Evolutionary conservation across 2,888 invertebrate species (phyloP), one percentile per base, ranked within the genome.

Genomic region (Perizoma flavofasciatum): DNA sequence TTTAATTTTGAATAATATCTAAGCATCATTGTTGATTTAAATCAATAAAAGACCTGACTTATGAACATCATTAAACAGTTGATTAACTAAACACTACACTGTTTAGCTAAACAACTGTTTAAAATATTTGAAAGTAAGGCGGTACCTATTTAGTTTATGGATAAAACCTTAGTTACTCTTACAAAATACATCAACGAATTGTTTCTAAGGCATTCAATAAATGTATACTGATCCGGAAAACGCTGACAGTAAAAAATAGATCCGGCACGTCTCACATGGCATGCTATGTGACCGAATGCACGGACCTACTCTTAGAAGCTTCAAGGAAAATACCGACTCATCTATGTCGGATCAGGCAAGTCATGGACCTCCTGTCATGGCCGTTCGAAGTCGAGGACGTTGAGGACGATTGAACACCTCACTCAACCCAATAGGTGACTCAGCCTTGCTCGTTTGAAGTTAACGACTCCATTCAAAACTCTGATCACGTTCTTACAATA

Each of bases 361-460:
- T 78, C 76, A 74, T 71, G 75, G 73, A 72, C 72, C 70, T 75
- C 59, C 67, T 62, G 77, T 82, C 56, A 56, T 41, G 55, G 51
- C 47, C 53, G 82, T 76, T 81, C 77, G 78, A 75, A 76, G 77
- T 78, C 75, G 78, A 79, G 85, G 83, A 67, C 78, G 66, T 45
- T 34, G 69, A 70, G 72, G 68, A 73, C 74, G 66, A 63, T 35
- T 44, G 67, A 69, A 52, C 63, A 69, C 70, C 69, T 73, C 67
- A 67, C 64, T 58, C 57, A 59, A 57, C 63, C 64, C 43, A 35
- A 37, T 55, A 64, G 63, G 70, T 72, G 73, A 74, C 59, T 78
- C 75, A 78, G 73, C 81, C 81, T 81, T 78, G 79, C 69, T 61
- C 67, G 68, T 68, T 66, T 67, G 62, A 71, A 70, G 70, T 74